Conservation (phyloP, 2,797 vertebrate species). For the Myotis daubentonii region DNA sequence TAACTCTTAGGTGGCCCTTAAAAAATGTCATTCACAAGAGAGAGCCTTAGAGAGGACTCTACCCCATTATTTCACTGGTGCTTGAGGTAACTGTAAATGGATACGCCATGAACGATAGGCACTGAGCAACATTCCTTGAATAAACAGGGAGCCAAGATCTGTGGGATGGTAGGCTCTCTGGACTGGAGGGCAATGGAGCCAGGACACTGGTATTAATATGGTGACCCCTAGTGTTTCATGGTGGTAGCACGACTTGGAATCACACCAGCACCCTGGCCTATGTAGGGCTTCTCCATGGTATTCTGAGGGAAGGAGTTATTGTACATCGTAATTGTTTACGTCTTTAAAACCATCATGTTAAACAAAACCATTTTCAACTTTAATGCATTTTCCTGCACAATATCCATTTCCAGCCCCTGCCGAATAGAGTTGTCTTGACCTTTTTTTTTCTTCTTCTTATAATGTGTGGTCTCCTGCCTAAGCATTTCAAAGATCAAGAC, state of each 20-base stretch:
- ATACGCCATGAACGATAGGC: slow-evolving; percentile 42
- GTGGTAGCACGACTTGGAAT: slow-evolving; percentile 72
- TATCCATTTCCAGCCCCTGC: slow-evolving; percentile 55
- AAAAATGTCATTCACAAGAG: slow-evolving; percentile 46
- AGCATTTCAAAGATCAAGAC: slow-evolving; percentile 70
- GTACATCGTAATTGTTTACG: slow-evolving; percentile 54
- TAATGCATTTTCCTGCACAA: slow-evolving; percentile 60
- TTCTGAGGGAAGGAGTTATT: slow-evolving; percentile 66
- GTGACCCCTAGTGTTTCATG: slow-evolving; percentile 79
- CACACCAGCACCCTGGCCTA: slow-evolving; percentile 43
- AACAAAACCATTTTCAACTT: slow-evolving; percentile 65
- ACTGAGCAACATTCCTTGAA: slow-evolving; percentile 45
- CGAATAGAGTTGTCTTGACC: slow-evolving; percentile 47
- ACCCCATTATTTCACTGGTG: slow-evolving; percentile 21
- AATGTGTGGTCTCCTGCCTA: slow-evolving; percentile 65
- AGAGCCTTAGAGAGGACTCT: slow-evolving; percentile 54
- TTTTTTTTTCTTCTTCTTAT: slow-evolving; percentile 1
- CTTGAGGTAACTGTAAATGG: slow-evolving; percentile 60
- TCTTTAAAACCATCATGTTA: slow-evolving; percentile 65
- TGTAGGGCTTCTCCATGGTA: slow-evolving; percentile 29
- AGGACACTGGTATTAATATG: slow-evolving; percentile 75
- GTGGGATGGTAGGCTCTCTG: slow-evolving; percentile 48
- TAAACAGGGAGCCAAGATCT: slow-evolving; percentile 52
- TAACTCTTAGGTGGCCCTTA: slow-evolving; percentile 58
- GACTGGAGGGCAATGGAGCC: slow-evolving; percentile 62